phyloP scores from a whole-genome alignment of 2,888 invertebrate genomes.

The Aphidius colemani region DNA sequence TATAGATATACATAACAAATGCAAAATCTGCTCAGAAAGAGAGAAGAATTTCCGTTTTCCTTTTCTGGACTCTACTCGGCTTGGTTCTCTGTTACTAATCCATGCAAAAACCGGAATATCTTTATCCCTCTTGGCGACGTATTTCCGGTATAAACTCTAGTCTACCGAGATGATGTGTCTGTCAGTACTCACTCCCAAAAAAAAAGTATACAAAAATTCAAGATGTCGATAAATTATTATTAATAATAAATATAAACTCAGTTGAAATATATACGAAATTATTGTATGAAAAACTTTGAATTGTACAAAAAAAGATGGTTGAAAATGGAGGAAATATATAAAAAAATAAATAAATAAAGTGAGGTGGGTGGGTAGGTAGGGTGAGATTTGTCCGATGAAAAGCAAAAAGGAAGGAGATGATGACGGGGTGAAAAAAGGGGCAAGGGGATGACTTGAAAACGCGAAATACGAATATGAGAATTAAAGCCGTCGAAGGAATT shows the following conservation, averaged over 20 bases:
- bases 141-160: conserved; percentile 58
- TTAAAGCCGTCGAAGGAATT: conserved; percentile 60
- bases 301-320: background rate
- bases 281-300: background rate
- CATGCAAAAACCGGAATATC: conserved; percentile 61
- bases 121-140: conserved; percentile 58
- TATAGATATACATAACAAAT: conserved; percentile 16
- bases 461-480: conserved; percentile 59
- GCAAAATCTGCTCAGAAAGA: conserved; percentile 1
- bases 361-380: conserved; percentile 41
- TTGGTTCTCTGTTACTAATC: conserved; percentile 56
- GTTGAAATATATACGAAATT: too few species aligned
- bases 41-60: conserved; percentile 34
- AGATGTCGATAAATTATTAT: too few species aligned
- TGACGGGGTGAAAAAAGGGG: conserved; percentile 27
- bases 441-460: conserved; percentile 33
- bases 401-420: conserved; percentile 30
- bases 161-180: conserved; percentile 7
- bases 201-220: too few species aligned
- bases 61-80: conserved; percentile 54
- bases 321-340: conserved; percentile 9
- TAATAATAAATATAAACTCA: too few species aligned
- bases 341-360: conserved; percentile 1
- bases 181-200: background rate
- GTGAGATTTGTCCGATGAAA: conserved; percentile 32